A percentile compares a stretch with the other conserved stretches of the same genome.
phyloP scores from a whole-genome alignment of 92 coral and sea anemone genomes.

The Epizoanthus rinbou region DNA sequence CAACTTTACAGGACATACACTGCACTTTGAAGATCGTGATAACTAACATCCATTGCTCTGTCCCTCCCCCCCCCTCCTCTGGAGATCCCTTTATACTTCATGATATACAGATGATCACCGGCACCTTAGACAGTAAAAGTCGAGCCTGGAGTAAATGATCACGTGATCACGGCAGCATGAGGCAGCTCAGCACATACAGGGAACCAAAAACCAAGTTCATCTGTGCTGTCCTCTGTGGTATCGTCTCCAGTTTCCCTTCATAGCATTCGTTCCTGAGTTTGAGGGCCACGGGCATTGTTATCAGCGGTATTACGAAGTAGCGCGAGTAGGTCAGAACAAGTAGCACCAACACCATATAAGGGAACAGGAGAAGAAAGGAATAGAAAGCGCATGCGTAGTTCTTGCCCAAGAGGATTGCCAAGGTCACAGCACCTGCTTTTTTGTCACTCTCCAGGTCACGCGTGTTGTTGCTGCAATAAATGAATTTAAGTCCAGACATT shows the following conservation, averaged over 20 bases:
- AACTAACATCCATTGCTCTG: too few relatives aligned
- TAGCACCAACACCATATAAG: slow-evolving; percentile 51
- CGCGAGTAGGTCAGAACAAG: slow-evolving; percentile 51
- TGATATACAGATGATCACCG: too few relatives aligned
- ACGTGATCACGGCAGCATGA: not conserved
- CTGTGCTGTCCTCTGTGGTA: slow-evolving; percentile 77
- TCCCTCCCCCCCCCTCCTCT: too few relatives aligned
- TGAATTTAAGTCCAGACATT: not conserved
- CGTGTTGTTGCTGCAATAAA: slow-evolving; percentile 67
- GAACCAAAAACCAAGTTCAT: slow-evolving; percentile 68
- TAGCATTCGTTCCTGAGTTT: slow-evolving; percentile 58
- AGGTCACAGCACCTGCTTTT: slow-evolving; percentile 69
- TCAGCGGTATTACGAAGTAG: slow-evolving; percentile 60
- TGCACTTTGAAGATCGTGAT: too few relatives aligned
- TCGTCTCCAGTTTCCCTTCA: slow-evolving; percentile 59
- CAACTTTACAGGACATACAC: too few relatives aligned
- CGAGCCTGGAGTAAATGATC: too few relatives aligned
- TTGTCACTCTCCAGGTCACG: slow-evolving; percentile 80
- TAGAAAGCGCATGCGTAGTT: slow-evolving; percentile 59
- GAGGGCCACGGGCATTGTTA: slow-evolving; percentile 64
- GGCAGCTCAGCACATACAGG: slow-evolving; percentile 53
- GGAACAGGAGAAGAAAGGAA: slow-evolving; percentile 57
- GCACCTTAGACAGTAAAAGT: too few relatives aligned
- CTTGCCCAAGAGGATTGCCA: slow-evolving; percentile 74
- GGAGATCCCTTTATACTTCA: too few relatives aligned